Base-by-base conservation (phyloP, 2,888 invertebrate species). In the Volucella inanis region DNA sequence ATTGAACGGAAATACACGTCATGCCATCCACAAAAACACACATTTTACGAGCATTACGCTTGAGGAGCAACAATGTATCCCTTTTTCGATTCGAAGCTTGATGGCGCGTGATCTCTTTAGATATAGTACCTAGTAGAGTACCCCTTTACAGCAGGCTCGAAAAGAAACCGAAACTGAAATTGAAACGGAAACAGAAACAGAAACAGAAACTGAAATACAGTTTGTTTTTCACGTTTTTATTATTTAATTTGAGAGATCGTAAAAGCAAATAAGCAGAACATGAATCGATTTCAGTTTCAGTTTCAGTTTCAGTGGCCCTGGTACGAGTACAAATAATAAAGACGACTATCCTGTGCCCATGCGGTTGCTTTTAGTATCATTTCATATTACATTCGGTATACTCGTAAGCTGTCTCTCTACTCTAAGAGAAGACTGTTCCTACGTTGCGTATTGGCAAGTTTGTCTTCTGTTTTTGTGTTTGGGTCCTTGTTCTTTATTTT, bases 181-280 rank as follows among this genome's bases (percentile, higher is more conserved):
- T 31, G 31, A 31, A 31, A 31, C 31, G 4, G 31, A 31, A 31
- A 31, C 6, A 4, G 22, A 22, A 22, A 22, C 22, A 4, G 22
- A 22, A 22, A 22, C 22, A 31, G 59, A 72, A 57, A 31, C 11
- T n/a, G 52, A 38, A 62, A 61, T 10, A 52, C 79, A 52, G 65
- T 67, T 78, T 62, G 45, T 31, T 67, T 72, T 67, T 70, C 54
- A 55, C 39, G 54, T 68, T 65, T 61, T 78, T 50, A 47, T 65
- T 78, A 59, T 84, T 75, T 75, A 54, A 74, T 71, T 84, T 65
- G 76, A 68, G 52, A 61, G 72, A 57, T 85, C 76, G 76, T 85
- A 85, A 85, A 85, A 85, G 76, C 76, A 85, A 85, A 85, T 85
- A 85, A 85, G 85, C 81, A 81, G 76, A 80, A 72, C 81, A 81